Base-by-base conservation (phyloP, 2,797 vertebrate species). In the Spondyliosoma cantharus region DNA sequence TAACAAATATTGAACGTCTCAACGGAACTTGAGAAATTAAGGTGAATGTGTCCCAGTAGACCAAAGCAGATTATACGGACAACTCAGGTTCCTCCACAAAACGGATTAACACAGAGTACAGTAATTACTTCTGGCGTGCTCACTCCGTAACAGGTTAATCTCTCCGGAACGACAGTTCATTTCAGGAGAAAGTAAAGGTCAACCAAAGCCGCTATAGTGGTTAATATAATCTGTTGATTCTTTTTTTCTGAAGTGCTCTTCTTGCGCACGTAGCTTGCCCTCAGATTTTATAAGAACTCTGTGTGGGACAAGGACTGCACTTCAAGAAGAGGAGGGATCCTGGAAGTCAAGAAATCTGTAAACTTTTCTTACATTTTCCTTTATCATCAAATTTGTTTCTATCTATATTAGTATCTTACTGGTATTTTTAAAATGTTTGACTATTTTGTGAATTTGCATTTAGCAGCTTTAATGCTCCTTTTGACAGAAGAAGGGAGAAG, bases 21-120 rank as follows among this genome's bases (percentile, higher is more conserved):
- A 48, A 14, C 2, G 46, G 27, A 58, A 24, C 16, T 17, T 46
- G 19, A 58, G 60, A 86, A 77, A 76, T 77, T 25, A 43, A 71
- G 68, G 63, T 68, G 14, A 80, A 64, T 56, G 71, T 63, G 65
- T 74, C 74, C 67, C 68, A 69, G 32, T 48, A 65, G 63, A 76
- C 86, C 62, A 93, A 93, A 92, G 79, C 54, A 85, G 93, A 94
- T 95, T 94, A 94, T 82, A 85, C 57, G 82, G 90, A 93, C 90
- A 90, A 81, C 76, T 81, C 60, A 90, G 86, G 88, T 92, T 89
- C 74, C 58, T 81, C 86, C 83, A 57, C 81, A 82, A 87, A 84
- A 82, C 74, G 74, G 74, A 88, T 84, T 72, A 89, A 66, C 71
- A 46, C 7, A 80, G 73, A 82, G 87, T 11, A 37, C 37, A 37